Evolutionary conservation across 2,113 vertebrate species (phyloP).

Genomic region (Toxotes jaculatrix): DNA sequence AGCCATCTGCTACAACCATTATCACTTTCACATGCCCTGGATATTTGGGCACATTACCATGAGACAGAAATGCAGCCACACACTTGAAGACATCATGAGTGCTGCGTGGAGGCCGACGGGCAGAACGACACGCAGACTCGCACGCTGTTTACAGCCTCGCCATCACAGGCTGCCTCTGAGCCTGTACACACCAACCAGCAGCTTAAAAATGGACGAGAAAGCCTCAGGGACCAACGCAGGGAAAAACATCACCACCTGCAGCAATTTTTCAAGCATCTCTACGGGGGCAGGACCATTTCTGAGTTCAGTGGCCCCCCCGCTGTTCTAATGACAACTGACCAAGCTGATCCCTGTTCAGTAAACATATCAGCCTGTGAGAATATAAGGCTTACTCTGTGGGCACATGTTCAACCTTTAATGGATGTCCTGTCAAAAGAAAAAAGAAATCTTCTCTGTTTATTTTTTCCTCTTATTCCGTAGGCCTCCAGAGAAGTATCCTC

Average conservation of each 20-base stretch:
- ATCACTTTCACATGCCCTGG: conserved; percentile 45
- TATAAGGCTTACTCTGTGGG: not conserved
- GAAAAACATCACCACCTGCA: not conserved
- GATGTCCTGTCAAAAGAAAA: not conserved
- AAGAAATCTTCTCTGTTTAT: not conserved
- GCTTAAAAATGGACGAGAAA: conserved; percentile 22
- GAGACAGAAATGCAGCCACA: not conserved
- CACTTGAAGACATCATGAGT: not conserved
- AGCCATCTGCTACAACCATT: conserved; percentile 54
- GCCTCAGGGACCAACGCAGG: not conserved
- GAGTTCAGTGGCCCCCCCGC: conserved; percentile 7
- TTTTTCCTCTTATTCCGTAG: not conserved
- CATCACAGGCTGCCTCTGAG: conserved; percentile 6
- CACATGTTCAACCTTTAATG: conserved; percentile 11
- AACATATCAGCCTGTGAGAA: conserved; percentile 4
- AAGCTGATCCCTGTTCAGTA: not conserved
- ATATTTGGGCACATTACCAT: conserved; percentile 29
- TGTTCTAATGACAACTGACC: conserved; percentile 12
- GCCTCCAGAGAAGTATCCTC: not conserved
- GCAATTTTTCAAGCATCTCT: not conserved
- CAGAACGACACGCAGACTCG: conserved; percentile 13
- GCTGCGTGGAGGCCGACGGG: not conserved
- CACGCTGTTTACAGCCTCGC: conserved; percentile 9
- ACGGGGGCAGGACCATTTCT: not conserved
- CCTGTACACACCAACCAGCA: conserved; percentile 7